Evolutionary conservation across 1,140 invertebrate genomes (phyloP).

Genomic region (Sitobion miscanthi): DNA sequence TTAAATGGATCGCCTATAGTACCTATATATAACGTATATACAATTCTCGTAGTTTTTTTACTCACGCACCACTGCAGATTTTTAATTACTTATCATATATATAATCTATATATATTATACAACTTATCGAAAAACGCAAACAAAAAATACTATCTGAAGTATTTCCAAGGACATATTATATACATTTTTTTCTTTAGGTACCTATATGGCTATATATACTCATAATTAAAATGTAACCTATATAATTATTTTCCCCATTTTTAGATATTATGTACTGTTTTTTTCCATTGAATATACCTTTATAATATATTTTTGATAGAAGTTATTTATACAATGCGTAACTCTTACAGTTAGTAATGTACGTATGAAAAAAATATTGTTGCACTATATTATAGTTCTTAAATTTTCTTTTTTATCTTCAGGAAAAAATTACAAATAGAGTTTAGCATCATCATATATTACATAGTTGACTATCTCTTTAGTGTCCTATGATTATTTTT

Average conservation of each 20-base stretch:
- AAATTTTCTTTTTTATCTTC: neutral
- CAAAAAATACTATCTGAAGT: neutral
- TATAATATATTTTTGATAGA: neutral
- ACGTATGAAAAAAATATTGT: neutral
- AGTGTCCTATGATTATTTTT: conserved; percentile 4
- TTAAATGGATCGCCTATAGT: neutral
- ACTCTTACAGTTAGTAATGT: neutral
- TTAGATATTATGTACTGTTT: neutral
- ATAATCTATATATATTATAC: neutral
- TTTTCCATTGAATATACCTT: neutral
- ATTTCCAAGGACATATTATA: too few species aligned
- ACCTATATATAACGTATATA: neutral
- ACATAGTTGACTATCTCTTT: neutral
- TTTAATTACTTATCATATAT: neutral
- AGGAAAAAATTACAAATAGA: neutral
- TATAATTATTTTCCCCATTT: neutral
- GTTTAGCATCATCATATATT: neutral
- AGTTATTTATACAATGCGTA: neutral
- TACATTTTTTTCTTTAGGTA: too few species aligned
- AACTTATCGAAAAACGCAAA: neutral
- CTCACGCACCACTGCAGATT: neutral
- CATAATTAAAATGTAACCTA: neutral
- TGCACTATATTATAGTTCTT: neutral
- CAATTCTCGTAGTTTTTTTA: neutral
- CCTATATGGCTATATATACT: neutral